Evolutionary conservation across 2,888 invertebrate species (phyloP).

Genomic region (Xestia c-nigrum): DNA sequence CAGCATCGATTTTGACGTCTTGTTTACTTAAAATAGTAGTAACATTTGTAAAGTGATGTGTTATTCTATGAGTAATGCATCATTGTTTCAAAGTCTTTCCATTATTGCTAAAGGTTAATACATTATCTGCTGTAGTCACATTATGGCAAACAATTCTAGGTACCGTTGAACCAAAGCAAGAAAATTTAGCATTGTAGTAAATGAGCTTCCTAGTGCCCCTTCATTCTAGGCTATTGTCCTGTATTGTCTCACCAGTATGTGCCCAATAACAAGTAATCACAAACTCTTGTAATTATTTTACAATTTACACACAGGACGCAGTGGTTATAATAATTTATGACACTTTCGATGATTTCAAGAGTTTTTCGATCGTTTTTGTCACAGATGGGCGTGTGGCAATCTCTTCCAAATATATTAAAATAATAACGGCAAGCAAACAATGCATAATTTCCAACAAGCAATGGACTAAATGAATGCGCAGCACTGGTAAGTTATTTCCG

Average conservation of each 20-base stretch:
- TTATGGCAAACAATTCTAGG: conserved; percentile 2
- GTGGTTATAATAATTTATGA: neutral
- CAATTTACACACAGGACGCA: neutral
- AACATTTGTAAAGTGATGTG: neutral
- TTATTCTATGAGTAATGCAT: neutral
- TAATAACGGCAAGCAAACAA: neutral
- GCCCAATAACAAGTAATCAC: neutral
- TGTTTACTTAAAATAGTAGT: neutral
- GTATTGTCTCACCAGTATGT: conserved; percentile 20
- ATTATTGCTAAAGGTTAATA: neutral
- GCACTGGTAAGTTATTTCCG: neutral
- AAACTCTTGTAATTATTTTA: conserved; percentile 8
- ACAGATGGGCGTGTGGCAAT: neutral
- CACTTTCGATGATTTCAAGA: neutral
- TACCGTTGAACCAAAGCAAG: conserved; percentile 1
- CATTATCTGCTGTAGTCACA: neutral
- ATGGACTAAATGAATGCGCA: neutral
- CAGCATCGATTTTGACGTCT: neutral
- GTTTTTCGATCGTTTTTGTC: neutral
- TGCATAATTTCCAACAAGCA: neutral
- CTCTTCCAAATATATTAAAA: neutral
- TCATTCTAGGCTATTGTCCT: conserved; percentile 26
- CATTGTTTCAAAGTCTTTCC: neutral
- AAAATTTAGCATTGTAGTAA: conserved; percentile 14
- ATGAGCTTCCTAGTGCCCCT: conserved; percentile 25